Evolutionary conservation across 1,140 invertebrate genomes (phyloP), one percentile per base, ranked within the genome.

Genomic region (Drosophila kohkoa): DNA sequence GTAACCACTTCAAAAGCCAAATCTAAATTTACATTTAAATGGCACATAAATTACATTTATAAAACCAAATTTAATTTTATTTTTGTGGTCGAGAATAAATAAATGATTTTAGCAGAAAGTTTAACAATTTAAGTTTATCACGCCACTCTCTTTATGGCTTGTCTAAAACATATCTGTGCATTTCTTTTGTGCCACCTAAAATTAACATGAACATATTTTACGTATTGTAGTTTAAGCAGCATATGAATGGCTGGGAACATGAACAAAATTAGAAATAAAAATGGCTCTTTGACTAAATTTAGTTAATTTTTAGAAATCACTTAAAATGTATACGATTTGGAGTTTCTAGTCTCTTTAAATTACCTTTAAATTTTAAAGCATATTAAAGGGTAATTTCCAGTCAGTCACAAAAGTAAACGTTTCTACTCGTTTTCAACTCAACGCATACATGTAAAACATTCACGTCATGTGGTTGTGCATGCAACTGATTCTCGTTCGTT

Each of bases 381-480:
- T 0, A 43, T 13, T 54, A 7, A 8, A 15, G 30, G 49, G 58
- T 63, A 54, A 32, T n/a, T 63, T 5, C 3, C 16, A 70, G 49
- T 46, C 41, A 15, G n/a, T 5, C 13, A 30, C 15, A 51, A n/a
- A 16, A 8, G n/a, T 3, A 38, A 46, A 13, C n/a, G 46, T 30
- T 80, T 25, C 20, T 25, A 3, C 6, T 20, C 25, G 13, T 66
- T 67, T 48, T 58, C 11, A 11, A 28, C 52, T 32, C 48, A 73
- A 75, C 48, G 7, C 58, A 25, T 25, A 25, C 20, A 32, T 20
- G 6, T 52, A 20, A 32, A 69, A 41, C 45, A 54, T 58, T 69
- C 72, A 77, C 54, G 35, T 72, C 63, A 72, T 65, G 60, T 30
- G 45, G 45, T 10, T 63, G 60, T 62, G 38, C 64, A 69, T 72